phyloP scores from a whole-genome alignment of 2,888 invertebrate species.

The Hirtodrosophila histrioides region DNA sequence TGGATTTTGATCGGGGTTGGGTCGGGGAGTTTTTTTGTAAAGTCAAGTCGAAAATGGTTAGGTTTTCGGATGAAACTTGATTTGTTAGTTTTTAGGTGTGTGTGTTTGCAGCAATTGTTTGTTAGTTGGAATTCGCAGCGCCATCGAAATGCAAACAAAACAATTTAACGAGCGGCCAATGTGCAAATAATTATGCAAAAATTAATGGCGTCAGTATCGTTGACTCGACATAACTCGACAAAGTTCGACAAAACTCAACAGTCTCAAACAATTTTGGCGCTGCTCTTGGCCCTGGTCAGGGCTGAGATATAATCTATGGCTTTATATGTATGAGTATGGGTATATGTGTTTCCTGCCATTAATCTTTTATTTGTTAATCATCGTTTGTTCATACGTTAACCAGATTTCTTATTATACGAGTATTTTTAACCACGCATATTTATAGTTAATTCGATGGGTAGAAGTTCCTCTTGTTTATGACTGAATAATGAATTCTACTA shows the following conservation, averaged over 20 bases:
- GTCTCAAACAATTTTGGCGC: conserved; percentile 12
- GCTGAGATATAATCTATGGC: conserved; percentile 28
- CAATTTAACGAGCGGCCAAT: conserved; percentile 37
- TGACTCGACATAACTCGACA: conserved; percentile 9
- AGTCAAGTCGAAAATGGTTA: conserved; percentile 10
- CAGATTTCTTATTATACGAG: too few species aligned
- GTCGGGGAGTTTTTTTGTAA: conserved; percentile 42
- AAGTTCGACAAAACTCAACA: conserved; percentile 13
- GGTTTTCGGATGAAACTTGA: conserved; percentile 17
- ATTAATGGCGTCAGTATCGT: conserved; percentile 38
- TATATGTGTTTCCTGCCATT: not conserved
- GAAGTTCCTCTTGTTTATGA: too few species aligned
- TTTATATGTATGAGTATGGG: not conserved
- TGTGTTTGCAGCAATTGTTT: conserved; percentile 8
- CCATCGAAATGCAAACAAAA: conserved; percentile 46
- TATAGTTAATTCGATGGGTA: too few species aligned
- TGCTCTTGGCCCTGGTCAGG: conserved; percentile 44
- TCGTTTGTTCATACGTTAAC: too few species aligned
- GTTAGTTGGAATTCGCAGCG: conserved; percentile 59
- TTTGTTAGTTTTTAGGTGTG: not conserved
- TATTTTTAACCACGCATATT: too few species aligned
- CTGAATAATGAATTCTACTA: too few species aligned
- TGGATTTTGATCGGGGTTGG: conserved; percentile 5
- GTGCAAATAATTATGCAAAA: conserved; percentile 59
- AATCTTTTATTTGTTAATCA: not conserved